Base-by-base conservation (phyloP, 2,888 invertebrate species). In the Ctena decussata region DNA sequence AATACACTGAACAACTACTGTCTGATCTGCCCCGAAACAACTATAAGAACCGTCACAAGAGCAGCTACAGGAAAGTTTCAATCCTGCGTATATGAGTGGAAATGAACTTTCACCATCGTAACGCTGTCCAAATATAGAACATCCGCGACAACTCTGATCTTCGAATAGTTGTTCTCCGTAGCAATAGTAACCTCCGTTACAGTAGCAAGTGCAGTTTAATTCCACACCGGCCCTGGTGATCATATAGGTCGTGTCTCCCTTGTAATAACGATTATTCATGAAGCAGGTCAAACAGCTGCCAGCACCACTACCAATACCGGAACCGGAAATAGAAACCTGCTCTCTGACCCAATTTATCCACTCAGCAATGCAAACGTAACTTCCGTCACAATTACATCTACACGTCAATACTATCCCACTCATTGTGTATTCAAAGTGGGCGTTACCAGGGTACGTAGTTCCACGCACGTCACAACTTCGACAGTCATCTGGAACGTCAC, bases 391-490 rank as follows among this genome's bases (percentile, higher is more conserved):
- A 41, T 90, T 84, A 84, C 91, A 91, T 5, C 81, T 76, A 77
- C 91, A 91, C 73, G 69, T 77, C 85, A 83, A 84, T 72, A 73
- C 77, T 53, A 89, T 71, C n/a, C 81, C 86, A 15, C 84, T 85
- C 18, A 77, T 53, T 5, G 80, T 27, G 71, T 91, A 85, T n/a
- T 84, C 71, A 70, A 94, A 94, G 60, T 90, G 87, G 0, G 88
- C 82, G 70, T 92, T 92, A 12, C 92, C 93, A 1, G 77, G 78
- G 27, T 85, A 65, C 11, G 77, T 77, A 21, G 78, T 79, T 0
- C 88, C 91, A n/a, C 89, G 77, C 0, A 93, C 91, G 11, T 90
- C 85, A 80, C 93, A 93, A 37, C 82, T 84, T 15, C 77, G 71
- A 41, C 93, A 93, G n/a, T 82, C 77, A 60, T 88, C 82, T 12